phyloP scores from a whole-genome alignment of 2,888 invertebrate species.

The Terebella lapidaria region DNA sequence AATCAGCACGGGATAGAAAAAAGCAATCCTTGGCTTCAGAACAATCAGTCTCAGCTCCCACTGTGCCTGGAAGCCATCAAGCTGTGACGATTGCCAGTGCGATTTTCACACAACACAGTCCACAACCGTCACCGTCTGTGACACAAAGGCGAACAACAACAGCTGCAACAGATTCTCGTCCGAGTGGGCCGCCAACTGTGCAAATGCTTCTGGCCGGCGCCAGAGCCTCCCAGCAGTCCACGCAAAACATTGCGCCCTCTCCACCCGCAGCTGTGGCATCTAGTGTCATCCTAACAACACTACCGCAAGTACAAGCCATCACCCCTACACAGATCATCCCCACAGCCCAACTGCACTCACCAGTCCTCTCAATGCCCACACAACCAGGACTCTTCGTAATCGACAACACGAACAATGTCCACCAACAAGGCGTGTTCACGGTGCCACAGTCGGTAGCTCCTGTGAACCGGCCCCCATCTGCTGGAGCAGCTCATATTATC shows the following conservation, averaged over 20 bases:
- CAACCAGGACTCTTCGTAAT: neutral
- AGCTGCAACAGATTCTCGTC: neutral
- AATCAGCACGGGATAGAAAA: no score
- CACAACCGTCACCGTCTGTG: neutral
- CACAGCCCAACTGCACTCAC: neutral
- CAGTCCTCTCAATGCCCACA: no score
- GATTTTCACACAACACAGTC: no score
- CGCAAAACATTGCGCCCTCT: neutral
- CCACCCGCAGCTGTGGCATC: neutral
- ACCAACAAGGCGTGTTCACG: neutral
- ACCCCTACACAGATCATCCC: neutral
- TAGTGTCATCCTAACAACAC: conserved; percentile 1
- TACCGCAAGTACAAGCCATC: neutral
- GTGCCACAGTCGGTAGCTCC: neutral
- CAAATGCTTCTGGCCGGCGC: neutral
- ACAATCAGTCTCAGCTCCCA: neutral
- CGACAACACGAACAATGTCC: neutral
- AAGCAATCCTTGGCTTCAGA: neutral
- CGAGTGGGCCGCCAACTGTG: neutral
- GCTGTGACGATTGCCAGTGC: no score
- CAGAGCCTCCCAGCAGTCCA: neutral
- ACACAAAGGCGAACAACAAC: neutral
- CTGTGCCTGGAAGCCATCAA: no score
- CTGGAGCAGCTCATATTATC: neutral
- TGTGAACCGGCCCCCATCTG: neutral